Evolutionary conservation across 2,888 invertebrate species (phyloP).

Genomic region (Calameuta idolon): DNA sequence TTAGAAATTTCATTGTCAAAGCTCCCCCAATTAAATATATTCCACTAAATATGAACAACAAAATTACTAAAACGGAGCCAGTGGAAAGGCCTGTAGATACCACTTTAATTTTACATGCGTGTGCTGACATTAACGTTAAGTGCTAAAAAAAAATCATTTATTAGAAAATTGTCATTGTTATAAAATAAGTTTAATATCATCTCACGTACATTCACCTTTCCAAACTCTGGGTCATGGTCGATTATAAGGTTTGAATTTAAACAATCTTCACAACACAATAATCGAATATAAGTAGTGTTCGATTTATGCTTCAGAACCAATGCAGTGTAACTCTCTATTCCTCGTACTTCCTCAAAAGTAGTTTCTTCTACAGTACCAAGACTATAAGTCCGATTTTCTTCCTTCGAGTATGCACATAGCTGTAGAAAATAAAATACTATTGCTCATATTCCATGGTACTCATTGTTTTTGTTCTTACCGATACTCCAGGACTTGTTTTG

Average conservation of each 20-base stretch:
- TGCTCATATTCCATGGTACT: not conserved
- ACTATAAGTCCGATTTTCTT: not conserved
- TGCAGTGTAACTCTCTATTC: not conserved
- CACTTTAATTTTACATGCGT: constrained; percentile 67
- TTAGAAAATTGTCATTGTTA: not conserved
- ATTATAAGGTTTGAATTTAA: not conserved
- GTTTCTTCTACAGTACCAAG: not conserved
- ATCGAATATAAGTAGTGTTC: not conserved
- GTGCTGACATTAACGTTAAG: constrained; percentile 69
- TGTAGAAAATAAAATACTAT: not conserved
- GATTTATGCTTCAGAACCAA: not conserved
- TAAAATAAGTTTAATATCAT: not conserved
- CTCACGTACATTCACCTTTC: constrained; percentile 10
- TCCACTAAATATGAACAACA: constrained; percentile 72
- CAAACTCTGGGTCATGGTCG: not conserved
- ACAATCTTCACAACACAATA: not conserved
- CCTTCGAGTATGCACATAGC: not conserved
- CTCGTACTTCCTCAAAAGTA: not conserved
- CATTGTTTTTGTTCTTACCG: not conserved
- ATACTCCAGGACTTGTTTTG: not conserved
- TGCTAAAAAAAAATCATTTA: constrained; percentile 61
- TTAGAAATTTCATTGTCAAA: constrained; percentile 74
- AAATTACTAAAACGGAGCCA: constrained; percentile 75
- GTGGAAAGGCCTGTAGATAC: constrained; percentile 69
- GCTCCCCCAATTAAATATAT: constrained; percentile 78